phyloP scores from a whole-genome alignment of 2,888 invertebrate genomes.

The Synergus umbraculus region DNA sequence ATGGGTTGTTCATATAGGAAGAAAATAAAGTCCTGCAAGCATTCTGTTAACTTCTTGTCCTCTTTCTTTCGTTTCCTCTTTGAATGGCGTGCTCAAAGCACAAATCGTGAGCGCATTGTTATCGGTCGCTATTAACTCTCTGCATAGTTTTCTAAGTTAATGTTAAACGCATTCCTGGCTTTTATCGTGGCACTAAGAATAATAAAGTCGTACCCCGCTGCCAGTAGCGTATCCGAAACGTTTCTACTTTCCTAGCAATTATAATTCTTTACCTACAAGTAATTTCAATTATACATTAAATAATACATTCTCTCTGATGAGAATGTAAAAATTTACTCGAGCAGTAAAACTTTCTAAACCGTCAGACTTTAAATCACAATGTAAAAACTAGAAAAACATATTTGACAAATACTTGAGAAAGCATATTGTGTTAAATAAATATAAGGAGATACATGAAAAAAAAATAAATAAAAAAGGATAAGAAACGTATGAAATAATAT shows the following conservation, averaged over 20 bases:
- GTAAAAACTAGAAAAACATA: not conserved
- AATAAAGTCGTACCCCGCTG: slow-evolving; percentile 21
- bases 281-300: not conserved
- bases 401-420: too few relatives aligned
- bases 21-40: not conserved
- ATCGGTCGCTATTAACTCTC: slow-evolving; percentile 60
- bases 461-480: not conserved
- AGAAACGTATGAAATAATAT: slow-evolving; percentile 29
- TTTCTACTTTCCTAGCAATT: not conserved
- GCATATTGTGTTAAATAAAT: not conserved
- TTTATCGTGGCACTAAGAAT: slow-evolving; percentile 60
- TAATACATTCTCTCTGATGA: not conserved
- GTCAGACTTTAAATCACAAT: not conserved
- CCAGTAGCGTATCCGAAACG: slow-evolving; percentile 16
- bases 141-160: slow-evolving; percentile 68
- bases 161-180: slow-evolving; percentile 64
- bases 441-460: slow-evolving; percentile 6
- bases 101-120: slow-evolving; percentile 58
- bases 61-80: slow-evolving; percentile 31
- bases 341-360: not conserved
- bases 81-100: slow-evolving; percentile 48
- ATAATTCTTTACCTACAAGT: not conserved
- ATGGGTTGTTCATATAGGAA: not conserved
- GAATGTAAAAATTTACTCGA: not conserved
- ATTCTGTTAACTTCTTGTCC: slow-evolving; percentile 28